Base-by-base conservation (phyloP, 1,140 invertebrate genomes). In the Lasaia peninsularis region DNA sequence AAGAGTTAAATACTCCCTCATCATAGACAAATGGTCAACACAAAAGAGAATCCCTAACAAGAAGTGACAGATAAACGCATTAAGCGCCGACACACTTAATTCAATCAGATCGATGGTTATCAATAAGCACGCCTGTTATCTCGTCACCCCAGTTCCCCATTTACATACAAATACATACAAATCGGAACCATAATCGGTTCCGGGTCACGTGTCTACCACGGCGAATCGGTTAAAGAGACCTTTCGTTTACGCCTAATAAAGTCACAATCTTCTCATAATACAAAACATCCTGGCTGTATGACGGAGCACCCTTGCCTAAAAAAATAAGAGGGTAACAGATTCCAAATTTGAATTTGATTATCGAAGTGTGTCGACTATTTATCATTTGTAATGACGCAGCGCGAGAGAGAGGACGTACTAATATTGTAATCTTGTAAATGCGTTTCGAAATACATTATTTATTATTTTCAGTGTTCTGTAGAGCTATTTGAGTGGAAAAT, bases 341-440 rank as follows among this genome's bases (percentile, higher is more conserved):
- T 86, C 82, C 76, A 86, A 88, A 88, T 88, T 88, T 81, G 86
- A 86, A 88, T 88, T 88, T 88, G 86, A 88, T 88, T 88, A 88
- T 83, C 80, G 82, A 83, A 86, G 86, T 86, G 86, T 84, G 83
- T 71, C 71, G 75, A 65, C 83, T 81, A 88, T 88, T 88, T 80
- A 86, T 88, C 86, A 88, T 86, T 80, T 75, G 78, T 81, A 81
- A 85, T 85, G 83, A 86, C 76, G 78, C 73, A 62, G 58, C 69
- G 56, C 59, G 59, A 65, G 67, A 68, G 65, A 62, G 59, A 73
- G 77, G 76, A 83, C 76, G 73, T 69, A 78, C 79, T 86, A 85
- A 85, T 87, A 87, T 83, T 80, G 83, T 85, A 85, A 86, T 86
- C 78, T 83, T 81, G 81, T 78, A 82, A 85, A 86, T 85, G 82